Evolutionary conservation across 2,113 vertebrate genomes (phyloP).

Genomic region (Apistogramma diplotaenia): DNA sequence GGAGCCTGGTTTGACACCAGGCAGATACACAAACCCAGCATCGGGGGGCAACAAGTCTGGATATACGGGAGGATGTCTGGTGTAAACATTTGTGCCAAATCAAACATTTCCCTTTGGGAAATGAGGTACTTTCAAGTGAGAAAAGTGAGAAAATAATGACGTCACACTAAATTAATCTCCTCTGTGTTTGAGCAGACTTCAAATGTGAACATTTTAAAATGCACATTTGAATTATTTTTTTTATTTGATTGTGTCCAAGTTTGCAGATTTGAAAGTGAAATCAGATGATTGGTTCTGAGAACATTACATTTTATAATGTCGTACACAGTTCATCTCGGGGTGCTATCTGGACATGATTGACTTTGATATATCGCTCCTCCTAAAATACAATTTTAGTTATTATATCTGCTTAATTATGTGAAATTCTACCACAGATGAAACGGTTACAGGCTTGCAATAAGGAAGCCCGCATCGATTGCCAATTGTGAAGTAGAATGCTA

Average conservation of each 20-base stretch:
- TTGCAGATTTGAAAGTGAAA: neutral
- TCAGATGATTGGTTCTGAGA: too few species aligned
- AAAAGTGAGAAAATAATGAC: neutral
- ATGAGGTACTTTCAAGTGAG: neutral
- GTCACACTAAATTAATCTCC: neutral
- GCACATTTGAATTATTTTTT: neutral
- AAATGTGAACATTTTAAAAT: neutral
- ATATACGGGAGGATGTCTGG: neutral
- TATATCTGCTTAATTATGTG: neutral
- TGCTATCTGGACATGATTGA: neutral
- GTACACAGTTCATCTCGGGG: neutral
- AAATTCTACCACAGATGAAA: neutral
- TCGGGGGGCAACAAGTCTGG: neutral
- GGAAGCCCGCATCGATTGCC: neutral
- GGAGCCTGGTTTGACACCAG: too few species aligned
- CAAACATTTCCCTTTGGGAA: neutral
- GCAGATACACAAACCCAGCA: neutral
- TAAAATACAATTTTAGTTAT: neutral
- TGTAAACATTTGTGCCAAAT: neutral
- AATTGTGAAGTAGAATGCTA: neutral
- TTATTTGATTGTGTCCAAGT: neutral
- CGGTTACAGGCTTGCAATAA: neutral
- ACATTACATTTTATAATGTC: neutral
- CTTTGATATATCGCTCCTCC: rapidly evolving
- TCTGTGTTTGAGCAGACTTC: neutral